Base-by-base conservation (phyloP, 2,888 invertebrate species). In the Epistrophella euchroma region DNA sequence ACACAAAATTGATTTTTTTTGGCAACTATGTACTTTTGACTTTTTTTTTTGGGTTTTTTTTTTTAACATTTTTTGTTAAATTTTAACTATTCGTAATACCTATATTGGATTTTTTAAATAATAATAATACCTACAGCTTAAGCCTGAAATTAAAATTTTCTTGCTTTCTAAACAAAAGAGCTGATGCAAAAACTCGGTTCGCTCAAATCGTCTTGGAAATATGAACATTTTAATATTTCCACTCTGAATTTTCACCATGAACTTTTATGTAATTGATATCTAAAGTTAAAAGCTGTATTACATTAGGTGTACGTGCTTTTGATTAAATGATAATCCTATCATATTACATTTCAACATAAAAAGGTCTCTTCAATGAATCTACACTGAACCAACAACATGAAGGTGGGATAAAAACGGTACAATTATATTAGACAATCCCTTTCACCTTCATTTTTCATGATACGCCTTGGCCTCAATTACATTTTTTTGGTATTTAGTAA, bases 381-480 rank as follows among this genome's bases (percentile, higher is more conserved):
- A n/a, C 28, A 45, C 15, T 10, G 1, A 28, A 45, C 28, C 28
- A 40, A 17, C 28, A 45, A 45, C n/a, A 43, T 28, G 2, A 37
- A 9, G 37, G 37, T 68, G 22, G 37, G 37, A 52, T 47, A 47
- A 60, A 32, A 66, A 32, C 45, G 9, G n/a, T 19, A 68, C 37
- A 10, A 22, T 35, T 43, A 32, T 25, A 64, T 10, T 45, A 68
- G 66, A 50, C 68, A 68, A 68, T 68, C 50, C 68, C 68, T 68
- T 68, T 68, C 52, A 52, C 52, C 68, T 68, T 66, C 45, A 47
- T 47, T 66, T 66, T 66, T 32, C 47, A 35, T 52, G 19, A 25
- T 37, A 68, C 25, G 68, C 68, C 68, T 68, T 68, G 68, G 37
- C 68, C 68, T 68, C 68, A 68, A 52, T 68, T 52, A 37, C 6